Conservation (phyloP, 1,140 invertebrate species). For the Varroa destructor region DNA sequence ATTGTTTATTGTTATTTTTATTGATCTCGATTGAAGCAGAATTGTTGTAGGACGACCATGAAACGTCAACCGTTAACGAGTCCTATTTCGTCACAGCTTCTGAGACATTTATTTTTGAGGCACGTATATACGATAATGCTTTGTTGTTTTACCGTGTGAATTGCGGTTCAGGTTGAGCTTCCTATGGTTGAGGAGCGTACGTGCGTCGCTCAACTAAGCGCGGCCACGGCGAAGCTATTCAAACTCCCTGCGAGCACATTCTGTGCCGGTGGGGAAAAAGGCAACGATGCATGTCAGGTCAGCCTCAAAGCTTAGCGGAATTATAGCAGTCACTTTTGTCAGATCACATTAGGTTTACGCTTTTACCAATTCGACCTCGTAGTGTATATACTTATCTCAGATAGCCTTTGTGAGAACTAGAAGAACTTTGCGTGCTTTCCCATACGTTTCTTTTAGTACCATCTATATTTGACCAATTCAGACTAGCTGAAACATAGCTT, state of each 20-base stretch:
- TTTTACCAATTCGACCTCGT: not conserved
- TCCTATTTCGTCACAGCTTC: not conserved
- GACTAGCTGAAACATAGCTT: too few relatives aligned
- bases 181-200: slow-evolving; percentile 83
- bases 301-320: slow-evolving; percentile 27
- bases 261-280: slow-evolving; percentile 78
- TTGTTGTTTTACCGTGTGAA: not conserved
- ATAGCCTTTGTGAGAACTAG: not conserved
- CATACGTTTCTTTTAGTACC: too few relatives aligned
- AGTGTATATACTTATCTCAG: not conserved
- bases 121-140: not conserved
- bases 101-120: not conserved
- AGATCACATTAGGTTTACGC: too few relatives aligned
- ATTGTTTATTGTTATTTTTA: too few relatives aligned
- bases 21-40: not conserved
- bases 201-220: slow-evolving; percentile 78
- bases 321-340: not conserved
- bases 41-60: slow-evolving; percentile 35
- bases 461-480: too few relatives aligned
- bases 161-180: slow-evolving; percentile 52
- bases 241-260: slow-evolving; percentile 79
- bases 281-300: slow-evolving; percentile 84
- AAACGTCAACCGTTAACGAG: not conserved
- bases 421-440: too few relatives aligned
- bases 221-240: slow-evolving; percentile 83